Evolutionary conservation across 2,888 invertebrate genomes (phyloP), one percentile per base, ranked within the genome.

Genomic region (Myopa testacea): DNA sequence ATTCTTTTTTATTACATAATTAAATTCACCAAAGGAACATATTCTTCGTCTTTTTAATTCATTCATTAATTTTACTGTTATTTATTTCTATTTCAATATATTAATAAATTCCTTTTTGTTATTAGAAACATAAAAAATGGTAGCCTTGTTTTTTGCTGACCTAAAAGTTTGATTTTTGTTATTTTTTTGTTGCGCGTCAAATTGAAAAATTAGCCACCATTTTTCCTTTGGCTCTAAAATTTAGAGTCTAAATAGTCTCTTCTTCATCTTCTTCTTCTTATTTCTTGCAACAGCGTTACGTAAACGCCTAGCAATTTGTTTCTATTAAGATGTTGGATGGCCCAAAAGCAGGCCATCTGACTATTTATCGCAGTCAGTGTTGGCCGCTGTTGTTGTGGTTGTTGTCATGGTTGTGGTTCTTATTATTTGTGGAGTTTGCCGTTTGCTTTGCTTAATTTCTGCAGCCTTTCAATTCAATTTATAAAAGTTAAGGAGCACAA

Each of bases 261-360:
- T 10, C 26, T 58, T 52, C 45, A 3, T 45, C 45, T 45, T 45
- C 3, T 3, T 45, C 45, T 75, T 58, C 5, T n/a, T n/a, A n/a
- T n/a, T n/a, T n/a, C n/a, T n/a, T n/a, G 5, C 4, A 19, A 12
- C 60, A 40, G 55, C 16, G 37, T 50, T 2, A 55, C 4, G 16
- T 55, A 55, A 58, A 76, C 76, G 76, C 45, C 69, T 10, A 2
- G 40, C 76, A 69, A 76, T 76, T 76, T 76, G 70, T 76, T 70
- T 76, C 70, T 65, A 70, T 76, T 76, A 76, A 70, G 52, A 50
- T 70, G 60, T 62, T 70, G 34, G 62, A 70, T 63, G 16, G 52
- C 76, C 76, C 63, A 55, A 76, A 76, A 71, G 69, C 63, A 70
- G 63, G 38, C 69, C 26, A 26, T n/a, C n/a, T n/a, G n/a, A 75